Evolutionary conservation across 2,797 vertebrate species (phyloP), one percentile per base, ranked within the genome.

Genomic region (Valencia hispanica): DNA sequence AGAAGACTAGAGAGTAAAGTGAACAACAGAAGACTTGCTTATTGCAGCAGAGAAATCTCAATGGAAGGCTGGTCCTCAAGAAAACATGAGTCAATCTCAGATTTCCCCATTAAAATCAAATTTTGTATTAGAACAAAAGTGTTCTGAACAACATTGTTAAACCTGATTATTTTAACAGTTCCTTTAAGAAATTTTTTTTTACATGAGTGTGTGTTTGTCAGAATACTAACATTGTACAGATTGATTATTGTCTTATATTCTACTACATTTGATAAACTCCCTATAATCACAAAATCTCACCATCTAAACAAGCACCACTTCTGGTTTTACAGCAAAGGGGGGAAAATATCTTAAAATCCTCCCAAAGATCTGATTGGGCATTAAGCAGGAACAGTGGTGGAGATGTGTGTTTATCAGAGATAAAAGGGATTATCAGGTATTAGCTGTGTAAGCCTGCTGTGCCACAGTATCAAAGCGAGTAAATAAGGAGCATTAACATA

Each of bases 321-420:
- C 50, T 53, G 50, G 20, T 53, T 53, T 45, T 45, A 45, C 43
- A 45, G 43, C 3, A 57, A 14, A n/a, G 15, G 12, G 25, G 22
- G 22, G 25, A 25, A n/a, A 9, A 57, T 5, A 57, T 57, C 53
- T 57, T 57, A 30, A 27, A 57, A 30, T 57, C 53, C 53, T 57
- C 53, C n/a, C 53, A 57, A 30, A 57, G n/a, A 57, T 57, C 53
- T 27, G 53, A 57, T 57, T 57, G n/a, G n/a, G 5, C 12, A 57
- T 53, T 53, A n/a, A 53, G 51, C 51, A n/a, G 51, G 63, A 77
- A 69, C 79, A 75, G 48, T 50, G 70, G 48, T 75, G 45, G 74
- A 68, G 75, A 79, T 84, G 71, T 79, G 75, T 83, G 79, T 84
- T 79, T 48, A 77, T 77, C 47, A 73, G 68, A 72, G 80, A 82